Evolutionary conservation across 2,113 vertebrate species (phyloP), one percentile per base, ranked within the genome.

Genomic region (Ammodytes marinus): DNA sequence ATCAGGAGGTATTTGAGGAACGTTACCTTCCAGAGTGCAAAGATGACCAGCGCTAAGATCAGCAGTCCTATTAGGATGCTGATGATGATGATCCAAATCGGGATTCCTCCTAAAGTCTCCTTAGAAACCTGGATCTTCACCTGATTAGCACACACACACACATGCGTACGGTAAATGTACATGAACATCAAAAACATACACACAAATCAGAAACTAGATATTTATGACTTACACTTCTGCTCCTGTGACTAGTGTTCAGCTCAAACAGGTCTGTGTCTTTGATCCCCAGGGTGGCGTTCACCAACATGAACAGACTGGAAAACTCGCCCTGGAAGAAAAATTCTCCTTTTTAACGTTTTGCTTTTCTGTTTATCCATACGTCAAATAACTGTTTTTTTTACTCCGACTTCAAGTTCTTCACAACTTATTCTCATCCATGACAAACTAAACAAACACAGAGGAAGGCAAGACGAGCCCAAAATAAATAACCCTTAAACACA

Each of bases 11-110:
- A 50, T 59, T 70, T 37, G 0, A 5, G 43, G 54, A 40, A 92
- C 5, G 91, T 95, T 94, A 99, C 98, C 97, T 97, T 99, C 98
- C 98, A 99, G 69, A 99, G 93, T 40, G 91, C 95, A 74, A 99
- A 96, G 91, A 99, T 97, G 74, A 99, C 97, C 39, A 99, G 95
- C 17, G 96, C 96, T 75, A 99, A 88, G 73, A 99, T 96, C 77
- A 99, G 83, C 2, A 99, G 95, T 52, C 98, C 98, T 0, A 97
- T 95, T 0, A 99, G 96, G 73, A 98, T 95, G 77, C 97, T 99
- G 73, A 99, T 50, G 49, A 99, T 95, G 75, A 99, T 99, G 59
- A 99, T 97, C 98, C 98, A 99, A 1, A 97, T 77, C 0, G 98
- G 97, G 37, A 99, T 97, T 74, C 91, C 95, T 73, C 96, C 96